Evolutionary conservation across 2,797 vertebrate genomes (phyloP).

Genomic region (Acanthiza pusilla): DNA sequence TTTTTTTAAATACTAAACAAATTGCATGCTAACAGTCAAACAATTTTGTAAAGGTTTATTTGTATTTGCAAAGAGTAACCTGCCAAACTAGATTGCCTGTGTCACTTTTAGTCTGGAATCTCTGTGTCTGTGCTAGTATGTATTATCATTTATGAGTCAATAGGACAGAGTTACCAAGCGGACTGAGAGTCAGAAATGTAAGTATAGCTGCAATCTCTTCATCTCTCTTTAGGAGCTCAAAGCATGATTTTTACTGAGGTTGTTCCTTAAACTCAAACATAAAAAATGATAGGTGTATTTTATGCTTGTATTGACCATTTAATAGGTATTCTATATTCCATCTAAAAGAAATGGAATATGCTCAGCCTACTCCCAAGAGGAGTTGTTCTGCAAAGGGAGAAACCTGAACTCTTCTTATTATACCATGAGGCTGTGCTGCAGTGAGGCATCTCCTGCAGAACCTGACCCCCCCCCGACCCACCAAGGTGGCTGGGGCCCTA

Average conservation of each 20-base stretch:
- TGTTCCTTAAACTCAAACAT: not conserved
- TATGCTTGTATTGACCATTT: not conserved
- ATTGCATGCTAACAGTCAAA: not conserved
- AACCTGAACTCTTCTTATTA: not conserved
- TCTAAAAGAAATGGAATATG: not conserved
- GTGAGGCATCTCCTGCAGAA: not conserved
- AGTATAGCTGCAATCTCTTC: not conserved
- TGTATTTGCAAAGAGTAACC: not conserved
- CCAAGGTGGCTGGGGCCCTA: not conserved
- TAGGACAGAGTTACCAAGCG: not conserved
- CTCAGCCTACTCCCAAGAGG: not conserved
- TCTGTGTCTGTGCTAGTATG: not conserved
- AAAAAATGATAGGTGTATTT: not conserved
- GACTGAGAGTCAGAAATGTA: not conserved
- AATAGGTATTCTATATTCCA: not conserved
- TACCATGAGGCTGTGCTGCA: rapidly evolving
- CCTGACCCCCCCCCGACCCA: rapidly evolving
- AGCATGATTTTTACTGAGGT: not conserved
- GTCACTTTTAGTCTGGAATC: not conserved
- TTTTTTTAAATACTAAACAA: not conserved
- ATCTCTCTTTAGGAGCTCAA: not conserved
- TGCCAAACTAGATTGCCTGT: not conserved
- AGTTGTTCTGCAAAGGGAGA: not conserved
- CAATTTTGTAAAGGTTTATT: not conserved
- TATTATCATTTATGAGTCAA: not conserved